Base-by-base conservation (phyloP, 1,140 invertebrate genomes). In the Saxidomus purpurata region DNA sequence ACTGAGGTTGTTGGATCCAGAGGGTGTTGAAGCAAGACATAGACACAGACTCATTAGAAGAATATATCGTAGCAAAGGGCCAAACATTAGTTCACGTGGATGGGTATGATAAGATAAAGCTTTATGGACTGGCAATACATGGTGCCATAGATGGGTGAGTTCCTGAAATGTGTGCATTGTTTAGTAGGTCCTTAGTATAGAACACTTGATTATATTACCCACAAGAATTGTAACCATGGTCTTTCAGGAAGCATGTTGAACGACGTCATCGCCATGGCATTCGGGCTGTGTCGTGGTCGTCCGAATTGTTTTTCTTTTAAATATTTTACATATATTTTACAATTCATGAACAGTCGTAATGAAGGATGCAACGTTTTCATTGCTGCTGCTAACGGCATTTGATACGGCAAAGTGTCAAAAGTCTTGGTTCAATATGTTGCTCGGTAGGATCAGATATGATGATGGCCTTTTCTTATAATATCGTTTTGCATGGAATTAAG, bases 51-150 rank as follows among this genome's bases (percentile, higher is more conserved):
- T 83, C 13, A 43, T 34, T 40, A 38, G 84, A 61, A 55, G 89
- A 82, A 34, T 59, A 19, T 90, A 90, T 55, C 22, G 49, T 3
- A 80, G 55, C 63, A 38, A 49, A 8, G 89, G 84, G 2, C 89
- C 89, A 13, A 87, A 90, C 31, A 74, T 31, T 71, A 31, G 31
- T 55, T 19, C 89, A 90, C 36, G 28, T 86, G 11, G 76, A 82
- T 38, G 83, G 81, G 17, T 91, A 91, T 82, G 90, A 81, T 61
- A 90, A 90, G 47, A 34, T 90, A 19, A 87, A 87, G 38, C 61
- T 69, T 3, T 90, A n/a, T 71, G 87, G 87, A 13, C 69, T 91
- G 6, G 40, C 59, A 52, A 89, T 89, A 55, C 82, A 89, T 71
- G 90, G 90, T 22, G 43, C 47, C 13, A 76, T 91, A 17, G 90